Percentiles rank a stretch among this genome's conserved stretches.
phyloP scores from a whole-genome alignment of 1,140 invertebrate species.

The Babylonia areolata region DNA sequence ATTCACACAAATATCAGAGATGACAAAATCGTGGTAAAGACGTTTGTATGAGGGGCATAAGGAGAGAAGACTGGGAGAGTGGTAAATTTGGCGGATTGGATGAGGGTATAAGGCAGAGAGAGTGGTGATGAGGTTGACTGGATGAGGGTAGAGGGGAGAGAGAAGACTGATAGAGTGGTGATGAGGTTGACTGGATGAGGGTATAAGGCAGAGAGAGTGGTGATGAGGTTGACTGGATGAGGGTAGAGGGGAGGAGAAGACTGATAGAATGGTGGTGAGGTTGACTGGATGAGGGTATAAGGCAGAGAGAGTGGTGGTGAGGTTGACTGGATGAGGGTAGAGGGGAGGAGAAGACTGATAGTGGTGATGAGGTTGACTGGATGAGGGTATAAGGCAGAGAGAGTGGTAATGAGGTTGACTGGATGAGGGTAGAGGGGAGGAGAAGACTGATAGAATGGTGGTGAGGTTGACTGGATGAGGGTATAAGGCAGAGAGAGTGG shows the following conservation, averaged over 20 bases:
- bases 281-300: background rate
- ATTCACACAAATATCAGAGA: too few species aligned
- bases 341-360: background rate
- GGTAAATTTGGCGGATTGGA: too few species aligned
- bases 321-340: background rate
- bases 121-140: background rate
- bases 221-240: background rate
- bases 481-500: background rate
- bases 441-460: background rate
- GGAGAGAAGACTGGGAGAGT: too few species aligned
- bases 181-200: background rate
- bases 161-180: background rate
- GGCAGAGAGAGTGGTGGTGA: background rate
- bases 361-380: too few species aligned
- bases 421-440: background rate
- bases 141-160: background rate
- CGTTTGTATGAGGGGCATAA: too few species aligned
- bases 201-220: background rate
- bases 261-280: background rate
- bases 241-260: background rate
- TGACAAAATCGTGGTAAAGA: too few species aligned
- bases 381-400: too few species aligned
- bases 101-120: too few species aligned
- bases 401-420: too few species aligned
- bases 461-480: conserved; percentile 14